Conservation (phyloP, 2,888 invertebrate species). For the Dicranocentrus wangi region DNA sequence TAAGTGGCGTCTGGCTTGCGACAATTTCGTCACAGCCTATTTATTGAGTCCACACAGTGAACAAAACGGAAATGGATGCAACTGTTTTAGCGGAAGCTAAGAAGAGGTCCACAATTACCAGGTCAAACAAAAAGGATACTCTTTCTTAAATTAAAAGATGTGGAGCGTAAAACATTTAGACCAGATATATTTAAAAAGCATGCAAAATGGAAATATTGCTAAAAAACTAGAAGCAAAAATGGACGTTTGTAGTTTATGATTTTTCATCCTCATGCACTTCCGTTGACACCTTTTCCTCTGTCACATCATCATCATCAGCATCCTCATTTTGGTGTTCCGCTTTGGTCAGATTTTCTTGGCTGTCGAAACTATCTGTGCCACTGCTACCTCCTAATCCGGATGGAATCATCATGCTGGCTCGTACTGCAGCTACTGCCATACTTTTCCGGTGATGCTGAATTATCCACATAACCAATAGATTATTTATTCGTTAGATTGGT, state of each 20-base stretch:
- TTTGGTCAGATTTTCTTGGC: slow-evolving; percentile 33
- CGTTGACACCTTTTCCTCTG: neutral
- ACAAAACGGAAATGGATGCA: too few relatives aligned
- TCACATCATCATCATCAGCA: slow-evolving; percentile 6
- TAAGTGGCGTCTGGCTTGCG: too few relatives aligned
- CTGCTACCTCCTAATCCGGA: neutral
- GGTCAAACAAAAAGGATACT: too few relatives aligned
- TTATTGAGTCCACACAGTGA: too few relatives aligned
- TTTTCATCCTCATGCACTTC: neutral
- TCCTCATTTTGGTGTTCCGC: slow-evolving; percentile 34
- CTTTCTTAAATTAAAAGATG: too few relatives aligned
- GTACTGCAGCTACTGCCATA: slow-evolving; percentile 34
- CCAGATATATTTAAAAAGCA: too few relatives aligned
- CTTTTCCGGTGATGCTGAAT: slow-evolving; percentile 41
- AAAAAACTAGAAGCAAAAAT: neutral
- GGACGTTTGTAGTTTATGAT: neutral
- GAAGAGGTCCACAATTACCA: too few relatives aligned
- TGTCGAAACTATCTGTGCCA: slow-evolving; percentile 3
- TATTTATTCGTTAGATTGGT: neutral
- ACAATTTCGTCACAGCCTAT: too few relatives aligned
- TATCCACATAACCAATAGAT: neutral
- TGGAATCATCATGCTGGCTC: slow-evolving; percentile 20
- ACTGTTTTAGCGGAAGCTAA: too few relatives aligned
- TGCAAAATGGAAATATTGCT: neutral
- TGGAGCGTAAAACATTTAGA: too few relatives aligned